A percentile compares a stretch with the other conserved stretches of the same genome.
Evolutionary conservation across 2,113 vertebrate species (phyloP).

Genomic region (Proteles cristata): DNA sequence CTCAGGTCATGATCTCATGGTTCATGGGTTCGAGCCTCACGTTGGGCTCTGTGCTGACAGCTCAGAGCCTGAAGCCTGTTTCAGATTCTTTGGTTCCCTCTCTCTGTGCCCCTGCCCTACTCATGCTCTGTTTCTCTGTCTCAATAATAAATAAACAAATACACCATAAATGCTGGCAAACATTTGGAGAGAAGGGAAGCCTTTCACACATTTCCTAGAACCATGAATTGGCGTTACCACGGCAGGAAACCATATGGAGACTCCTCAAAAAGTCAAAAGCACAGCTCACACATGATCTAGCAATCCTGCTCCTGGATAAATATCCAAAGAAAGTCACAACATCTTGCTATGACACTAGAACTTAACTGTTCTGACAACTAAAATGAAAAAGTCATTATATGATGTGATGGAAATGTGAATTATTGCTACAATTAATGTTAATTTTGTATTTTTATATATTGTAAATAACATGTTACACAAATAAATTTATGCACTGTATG

Average conservation of each 20-base stretch:
- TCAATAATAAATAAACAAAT: too few species aligned
- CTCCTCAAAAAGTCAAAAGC: not conserved
- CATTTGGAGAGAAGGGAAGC: not conserved
- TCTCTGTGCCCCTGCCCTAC: too few species aligned
- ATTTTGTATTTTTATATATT: too few species aligned
- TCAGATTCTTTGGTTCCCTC: too few species aligned
- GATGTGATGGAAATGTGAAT: not conserved
- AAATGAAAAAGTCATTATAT: not conserved
- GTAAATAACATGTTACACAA: not conserved
- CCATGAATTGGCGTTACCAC: not conserved
- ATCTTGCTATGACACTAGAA: not conserved
- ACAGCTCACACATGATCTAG: not conserved
- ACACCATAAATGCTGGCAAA: not conserved
- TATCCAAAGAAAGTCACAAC: not conserved
- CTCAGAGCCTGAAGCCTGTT: too few species aligned
- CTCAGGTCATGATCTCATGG: too few species aligned
- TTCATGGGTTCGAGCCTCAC: too few species aligned
- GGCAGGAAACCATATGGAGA: not conserved
- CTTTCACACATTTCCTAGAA: not conserved
- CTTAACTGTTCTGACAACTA: not conserved
- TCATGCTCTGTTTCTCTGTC: too few species aligned
- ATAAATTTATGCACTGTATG: not conserved
- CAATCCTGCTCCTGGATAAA: not conserved
- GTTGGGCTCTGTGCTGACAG: too few species aligned
- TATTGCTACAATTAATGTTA: not conserved